Percentiles rank a stretch among this genome's conserved stretches.
These are phyloP conservation scores for Diachrysia chrysitis DNA, from an alignment of 2,888 invertebrate genomes.

Conservation along the genomic window DNA sequence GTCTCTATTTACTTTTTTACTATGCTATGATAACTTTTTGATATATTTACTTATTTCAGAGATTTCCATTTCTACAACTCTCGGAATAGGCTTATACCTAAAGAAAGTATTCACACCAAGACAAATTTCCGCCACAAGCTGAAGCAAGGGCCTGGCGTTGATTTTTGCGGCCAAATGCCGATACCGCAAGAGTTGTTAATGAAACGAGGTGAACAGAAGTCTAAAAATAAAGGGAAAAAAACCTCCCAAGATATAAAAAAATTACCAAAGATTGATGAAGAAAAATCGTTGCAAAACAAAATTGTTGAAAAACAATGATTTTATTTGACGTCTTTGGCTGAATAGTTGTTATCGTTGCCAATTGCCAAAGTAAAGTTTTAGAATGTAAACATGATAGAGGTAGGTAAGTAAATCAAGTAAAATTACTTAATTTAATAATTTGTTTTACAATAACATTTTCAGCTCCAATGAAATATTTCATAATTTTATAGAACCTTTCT, in stretches of 20 bases:
- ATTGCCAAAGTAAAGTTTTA: too few species aligned
- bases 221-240: neutral
- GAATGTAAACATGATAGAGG: neutral
- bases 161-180: constrained; percentile 57
- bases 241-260: neutral
- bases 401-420: neutral
- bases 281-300: neutral
- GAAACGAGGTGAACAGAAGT: constrained; percentile 39
- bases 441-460: too few species aligned
- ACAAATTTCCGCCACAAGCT: constrained; percentile 61
- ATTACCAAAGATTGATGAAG: neutral
- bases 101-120: constrained; percentile 58
- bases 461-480: too few species aligned
- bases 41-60: constrained; percentile 31
- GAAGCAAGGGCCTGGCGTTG: constrained; percentile 61
- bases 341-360: neutral
- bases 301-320: neutral
- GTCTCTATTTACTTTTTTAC: too few species aligned
- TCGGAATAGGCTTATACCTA: constrained; percentile 50
- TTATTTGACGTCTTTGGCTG: neutral
- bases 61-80: constrained; percentile 62
- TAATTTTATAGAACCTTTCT: neutral
- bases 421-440: neutral
- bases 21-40: too few species aligned
- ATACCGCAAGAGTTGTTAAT: constrained; percentile 58